These are phyloP conservation scores for Gambelia wislizenii DNA, from an alignment of 2,797 vertebrate species.

Conservation along the genomic window DNA sequence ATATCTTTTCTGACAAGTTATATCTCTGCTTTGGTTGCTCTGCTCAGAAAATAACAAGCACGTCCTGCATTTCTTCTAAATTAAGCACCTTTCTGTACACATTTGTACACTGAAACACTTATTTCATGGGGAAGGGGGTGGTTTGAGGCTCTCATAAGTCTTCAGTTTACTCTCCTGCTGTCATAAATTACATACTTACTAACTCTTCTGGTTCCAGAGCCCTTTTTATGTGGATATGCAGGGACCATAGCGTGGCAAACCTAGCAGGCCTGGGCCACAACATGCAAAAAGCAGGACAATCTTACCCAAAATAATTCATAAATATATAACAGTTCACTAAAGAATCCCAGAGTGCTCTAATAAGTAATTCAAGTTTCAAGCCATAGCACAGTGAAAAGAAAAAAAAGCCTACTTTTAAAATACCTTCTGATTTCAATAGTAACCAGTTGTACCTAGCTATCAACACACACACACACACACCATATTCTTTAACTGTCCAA, in stretches of 20 bases:
- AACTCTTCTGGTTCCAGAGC: background rate
- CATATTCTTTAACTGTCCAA: no score
- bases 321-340: background rate
- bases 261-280: background rate
- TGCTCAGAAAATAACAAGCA: background rate
- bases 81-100: background rate
- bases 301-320: no score
- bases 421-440: background rate
- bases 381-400: background rate
- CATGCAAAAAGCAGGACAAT: no score
- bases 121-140: background rate
- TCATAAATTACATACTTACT: background rate
- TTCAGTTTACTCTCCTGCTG: background rate
- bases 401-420: background rate
- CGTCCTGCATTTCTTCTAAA: background rate
- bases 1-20: slow-evolving; percentile 30
- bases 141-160: no score
- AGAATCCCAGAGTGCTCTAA: background rate
- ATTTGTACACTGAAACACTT: background rate
- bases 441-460: background rate
- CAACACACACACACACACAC: background rate
- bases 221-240: no score
- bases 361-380: background rate
- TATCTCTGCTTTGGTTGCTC: background rate
- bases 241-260: background rate